Evolutionary conservation across 1,140 invertebrate species (phyloP), one percentile per base, ranked within the genome.

Genomic region (Helicorthomorpha holstii): DNA sequence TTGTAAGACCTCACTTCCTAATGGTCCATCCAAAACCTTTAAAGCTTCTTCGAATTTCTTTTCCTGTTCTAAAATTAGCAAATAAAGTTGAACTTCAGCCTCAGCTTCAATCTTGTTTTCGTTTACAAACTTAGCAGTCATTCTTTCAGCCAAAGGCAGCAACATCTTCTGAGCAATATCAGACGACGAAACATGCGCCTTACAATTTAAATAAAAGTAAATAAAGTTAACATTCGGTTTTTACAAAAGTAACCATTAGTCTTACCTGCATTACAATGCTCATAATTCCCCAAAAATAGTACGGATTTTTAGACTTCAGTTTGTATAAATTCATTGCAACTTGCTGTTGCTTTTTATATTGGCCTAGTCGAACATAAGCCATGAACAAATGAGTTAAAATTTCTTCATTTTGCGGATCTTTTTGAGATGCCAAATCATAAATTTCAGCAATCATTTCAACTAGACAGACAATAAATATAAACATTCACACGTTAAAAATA

Each of bases 211-310:
- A 27, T 50, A 58, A 50, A 27, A 26, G 23, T 38, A 12, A 26
- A 48, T 48, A 26, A 19, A 52, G 19, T 14, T 24, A 50, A 23
- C n/a, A 29, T 34, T 19, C 51, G 27, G 23, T 19, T 12, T 41
- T 12, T 47, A 24, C 16, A 1, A 2, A 45, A 46, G 7, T n/a
- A 41, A 41, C 38, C 12, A 41, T 12, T 19, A 12, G 19, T 10
- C 44, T 4, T 60, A 85, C 85, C 74, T 94, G 90, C 74, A 96
- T 81, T 19, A 95, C 81, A 63, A 92, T 79, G 65, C 89, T 94
- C 83, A 95, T 95, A 16, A 96, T 82, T 52, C 85, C 84, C 94
- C 93, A 98, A 67, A 94, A 95, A 64, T 93, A 95, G 67, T 97
- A 98, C 0, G 90, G 91, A 66, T 90, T 94, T 67, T 95, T 96